Conservation (phyloP, 2,888 invertebrate species). For the Chymomyza caudatula region DNA sequence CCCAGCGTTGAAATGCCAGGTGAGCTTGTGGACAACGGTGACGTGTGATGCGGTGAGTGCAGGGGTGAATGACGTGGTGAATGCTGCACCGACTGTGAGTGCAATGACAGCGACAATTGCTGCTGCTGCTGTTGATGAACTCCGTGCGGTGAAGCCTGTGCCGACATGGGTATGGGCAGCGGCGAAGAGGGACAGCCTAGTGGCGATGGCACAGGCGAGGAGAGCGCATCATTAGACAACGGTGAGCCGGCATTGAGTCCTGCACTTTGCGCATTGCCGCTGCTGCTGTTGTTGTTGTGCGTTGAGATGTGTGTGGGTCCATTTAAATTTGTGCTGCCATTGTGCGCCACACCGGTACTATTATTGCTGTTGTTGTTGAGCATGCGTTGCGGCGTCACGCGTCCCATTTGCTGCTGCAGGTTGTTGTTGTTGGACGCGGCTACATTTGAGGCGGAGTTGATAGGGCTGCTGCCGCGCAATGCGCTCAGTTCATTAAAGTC, state of each 20-base stretch:
- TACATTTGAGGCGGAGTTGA: not conserved
- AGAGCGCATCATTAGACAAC: conserved; percentile 26
- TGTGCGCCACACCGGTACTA: conserved; percentile 53
- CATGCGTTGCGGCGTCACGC: not conserved
- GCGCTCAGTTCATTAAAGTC: conserved; percentile 66
- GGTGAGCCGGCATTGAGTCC: conserved; percentile 31
- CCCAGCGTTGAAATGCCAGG: conserved; percentile 53
- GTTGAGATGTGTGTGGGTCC: conserved; percentile 24
- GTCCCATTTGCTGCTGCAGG: conserved; percentile 38
- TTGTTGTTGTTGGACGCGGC: conserved; percentile 53
- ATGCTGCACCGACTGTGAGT: conserved; percentile 52
- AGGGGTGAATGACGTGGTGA: conserved; percentile 74
- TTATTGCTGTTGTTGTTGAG: conserved; percentile 45
- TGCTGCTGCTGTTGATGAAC: conserved; percentile 35
- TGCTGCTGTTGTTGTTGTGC: conserved; percentile 40
- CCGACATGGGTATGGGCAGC: conserved; percentile 72
- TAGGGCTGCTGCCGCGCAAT: conserved; percentile 38
- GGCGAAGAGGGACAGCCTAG: conserved; percentile 71
- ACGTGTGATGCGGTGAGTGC: conserved; percentile 73
- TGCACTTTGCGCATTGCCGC: conserved; percentile 32
- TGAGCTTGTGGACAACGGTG: conserved; percentile 72
- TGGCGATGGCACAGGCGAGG: conserved; percentile 68
- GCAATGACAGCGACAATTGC: conserved; percentile 69
- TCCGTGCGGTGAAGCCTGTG: conserved; percentile 55
- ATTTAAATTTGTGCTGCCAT: conserved; percentile 44